Base-by-base conservation (phyloP, 2,888 invertebrate genomes). In the Eristalinus aeneus region DNA sequence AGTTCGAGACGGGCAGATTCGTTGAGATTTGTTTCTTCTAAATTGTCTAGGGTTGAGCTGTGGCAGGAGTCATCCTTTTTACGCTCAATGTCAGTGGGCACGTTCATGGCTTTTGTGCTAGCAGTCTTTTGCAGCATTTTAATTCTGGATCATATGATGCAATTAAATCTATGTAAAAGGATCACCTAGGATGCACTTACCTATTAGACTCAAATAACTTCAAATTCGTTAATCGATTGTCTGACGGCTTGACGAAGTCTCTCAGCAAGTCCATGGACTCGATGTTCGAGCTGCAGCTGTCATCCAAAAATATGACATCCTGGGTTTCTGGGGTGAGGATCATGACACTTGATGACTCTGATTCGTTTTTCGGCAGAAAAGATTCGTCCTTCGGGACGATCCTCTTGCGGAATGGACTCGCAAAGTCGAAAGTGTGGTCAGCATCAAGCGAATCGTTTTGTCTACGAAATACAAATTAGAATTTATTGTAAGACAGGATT, bases 221-320 rank as follows among this genome's bases (percentile, higher is more conserved):
- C 12, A 92, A 88, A 69, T 84, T 89, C 67, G 76, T 73, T 12
- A 90, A 60, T 31, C 89, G 56, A 23, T 76, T 79, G 0, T 88
- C 84, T 8, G 75, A 65, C n/a, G 80, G 65, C 63, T 88, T 89
- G 67, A 88, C 77, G 9, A 89, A 36, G 84, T 89, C 88, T 11
- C 78, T 85, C 73, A 91, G 74, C 75, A 92, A 88, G 69, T 90
- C 91, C 89, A 91, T 90, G 22, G 89, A 89, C 79, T 88, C 86
- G 23, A 89, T 89, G 31, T 88, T 84, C 6, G 56, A 74, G 6
- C 79, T 75, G 60, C 74, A 84, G 32, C 89, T 90, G 46, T 92
- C 92, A 71, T 92, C 91, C 11, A 92, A 46, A 64, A 91, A 91
- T 36, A 92, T 90, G 20, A 92, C 89, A 9, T 92, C 92, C 60